phyloP scores from a whole-genome alignment of 2,797 vertebrate genomes.

The Hypotaenidia okinawae region DNA sequence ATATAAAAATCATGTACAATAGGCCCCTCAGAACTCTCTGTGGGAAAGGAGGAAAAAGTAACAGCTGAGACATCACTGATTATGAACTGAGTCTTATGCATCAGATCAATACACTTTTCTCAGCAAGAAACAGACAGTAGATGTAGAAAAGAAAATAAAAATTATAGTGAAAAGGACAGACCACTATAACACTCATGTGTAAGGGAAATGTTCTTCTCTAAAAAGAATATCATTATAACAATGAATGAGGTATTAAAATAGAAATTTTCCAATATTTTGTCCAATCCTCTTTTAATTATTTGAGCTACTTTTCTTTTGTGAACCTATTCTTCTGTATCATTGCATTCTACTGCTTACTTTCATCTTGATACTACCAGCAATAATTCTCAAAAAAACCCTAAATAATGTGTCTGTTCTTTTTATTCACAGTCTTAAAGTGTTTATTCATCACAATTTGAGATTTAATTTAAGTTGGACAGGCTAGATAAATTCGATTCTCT shows the following conservation, averaged over 20 bases:
- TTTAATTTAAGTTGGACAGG: background rate
- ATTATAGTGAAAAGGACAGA: background rate
- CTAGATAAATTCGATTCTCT: background rate
- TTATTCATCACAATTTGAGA: background rate
- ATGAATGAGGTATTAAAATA: background rate
- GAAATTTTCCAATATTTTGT: background rate
- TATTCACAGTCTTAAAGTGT: background rate
- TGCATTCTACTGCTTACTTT: background rate
- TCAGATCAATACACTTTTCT: background rate
- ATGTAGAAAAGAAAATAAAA: background rate
- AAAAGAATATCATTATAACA: background rate
- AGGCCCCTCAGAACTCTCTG: background rate
- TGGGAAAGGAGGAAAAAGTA: background rate
- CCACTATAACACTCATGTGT: background rate
- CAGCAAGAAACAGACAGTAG: background rate
- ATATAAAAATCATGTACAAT: background rate
- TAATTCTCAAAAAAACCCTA: background rate
- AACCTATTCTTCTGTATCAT: background rate
- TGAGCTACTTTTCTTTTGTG: background rate
- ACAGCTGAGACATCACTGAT: background rate
- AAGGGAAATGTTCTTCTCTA: background rate
- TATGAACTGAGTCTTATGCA: background rate
- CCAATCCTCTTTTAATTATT: background rate
- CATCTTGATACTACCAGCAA: background rate
- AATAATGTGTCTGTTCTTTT: background rate